phyloP scores from a whole-genome alignment of 2,113 vertebrate genomes.

The Cyanistes caeruleus region DNA sequence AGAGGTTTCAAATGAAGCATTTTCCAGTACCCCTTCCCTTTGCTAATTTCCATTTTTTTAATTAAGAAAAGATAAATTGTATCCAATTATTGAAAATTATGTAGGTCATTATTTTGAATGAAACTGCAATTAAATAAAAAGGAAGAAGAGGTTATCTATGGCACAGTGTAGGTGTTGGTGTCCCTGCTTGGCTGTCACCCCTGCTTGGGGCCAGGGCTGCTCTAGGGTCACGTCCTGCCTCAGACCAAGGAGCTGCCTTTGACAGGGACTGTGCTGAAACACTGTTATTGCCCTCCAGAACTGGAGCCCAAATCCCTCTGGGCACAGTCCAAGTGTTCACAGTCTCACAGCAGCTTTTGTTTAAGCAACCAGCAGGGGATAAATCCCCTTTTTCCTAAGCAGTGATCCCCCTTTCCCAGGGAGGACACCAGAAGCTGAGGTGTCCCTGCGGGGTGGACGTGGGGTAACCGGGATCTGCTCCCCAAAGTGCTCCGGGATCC shows the following conservation, averaged over 20 bases:
- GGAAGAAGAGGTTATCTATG: slow-evolving; percentile 45
- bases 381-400: not conserved
- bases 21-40: slow-evolving; percentile 15
- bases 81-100: slow-evolving; percentile 65
- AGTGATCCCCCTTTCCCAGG: not conserved
- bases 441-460: fast-evolving
- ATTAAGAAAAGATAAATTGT: slow-evolving; percentile 68
- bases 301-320: not conserved
- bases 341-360: not conserved
- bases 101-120: slow-evolving; percentile 64
- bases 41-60: slow-evolving; percentile 61
- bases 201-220: not conserved
- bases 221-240: not conserved
- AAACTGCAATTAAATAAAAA: slow-evolving; percentile 45
- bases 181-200: not conserved
- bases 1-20: slow-evolving; percentile 32
- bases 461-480: not conserved
- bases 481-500: not conserved
- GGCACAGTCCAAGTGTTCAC: not conserved
- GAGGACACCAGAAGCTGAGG: not conserved
- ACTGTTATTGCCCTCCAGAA: not conserved
- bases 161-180: not conserved
- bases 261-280: not conserved
- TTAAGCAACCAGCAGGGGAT: not conserved
- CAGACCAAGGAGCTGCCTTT: not conserved